Base-by-base conservation (phyloP, 2,888 invertebrate genomes). In the Lissonota sp. region DNA sequence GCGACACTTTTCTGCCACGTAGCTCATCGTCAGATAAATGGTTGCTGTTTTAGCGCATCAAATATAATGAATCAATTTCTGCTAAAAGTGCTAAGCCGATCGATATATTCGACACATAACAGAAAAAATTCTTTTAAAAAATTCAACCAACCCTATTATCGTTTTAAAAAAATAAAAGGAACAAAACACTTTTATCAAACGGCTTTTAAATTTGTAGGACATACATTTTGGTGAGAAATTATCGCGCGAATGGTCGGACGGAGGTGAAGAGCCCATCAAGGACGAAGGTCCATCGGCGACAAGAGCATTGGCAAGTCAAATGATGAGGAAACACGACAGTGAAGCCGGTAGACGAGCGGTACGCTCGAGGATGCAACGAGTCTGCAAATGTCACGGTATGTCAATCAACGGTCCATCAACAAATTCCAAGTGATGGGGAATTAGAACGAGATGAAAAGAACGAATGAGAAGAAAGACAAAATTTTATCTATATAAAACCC, bases 281-380 rank as follows among this genome's bases (percentile, higher is more conserved):
- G 95, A 96, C 40, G 95, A 95, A 69, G 97, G 97, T 0, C 83
- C 86, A 44, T 83, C 87, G 42, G 86, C 90, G 57, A 88, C 91
- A 49, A 89, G 90, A 67, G 89, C 91, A 83, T 84, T 92, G 82
- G 92, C 92, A 51, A 92, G 92, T 67, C 91, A 91, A 76, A 93
- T 98, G 66, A 97, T 98, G 96, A 98, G 98, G 92, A 94, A 97
- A 46, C 98, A 98, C 93, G 98, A 98, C 92, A 98, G 98, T 90
- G 97, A 98, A 90, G 98, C 98, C 77, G 98, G 98, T 75, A 94
- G 98, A 92, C 94, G 97, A 93, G 95, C 95, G 12, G 95, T 96
- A 40, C 94, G 96, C 72, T 95, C 96, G 26, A 94, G 96, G 80
- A 97, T 98, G 97, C 96, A 97, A 90, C 94, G 97, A 55, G 95